phyloP scores from a whole-genome alignment of 2,113 vertebrate genomes.

The Gobiocypris rarus region DNA sequence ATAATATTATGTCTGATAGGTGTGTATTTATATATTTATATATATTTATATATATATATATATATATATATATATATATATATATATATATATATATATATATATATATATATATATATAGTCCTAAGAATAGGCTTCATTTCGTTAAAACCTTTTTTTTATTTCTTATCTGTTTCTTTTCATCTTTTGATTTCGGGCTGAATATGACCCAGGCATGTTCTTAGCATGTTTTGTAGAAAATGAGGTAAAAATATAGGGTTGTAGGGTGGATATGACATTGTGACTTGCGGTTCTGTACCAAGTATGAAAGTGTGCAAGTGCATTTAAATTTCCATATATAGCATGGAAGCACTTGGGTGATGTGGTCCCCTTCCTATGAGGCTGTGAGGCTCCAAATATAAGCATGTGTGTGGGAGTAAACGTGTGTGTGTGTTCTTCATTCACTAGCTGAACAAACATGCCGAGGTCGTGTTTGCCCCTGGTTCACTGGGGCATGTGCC shows the following conservation, averaged over 20 bases:
- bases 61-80: no score
- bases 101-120: no score
- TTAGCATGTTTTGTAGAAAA: background rate
- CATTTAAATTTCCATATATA: background rate
- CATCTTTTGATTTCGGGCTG: no score
- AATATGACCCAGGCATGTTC: no score
- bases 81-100: no score
- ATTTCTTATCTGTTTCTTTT: no score
- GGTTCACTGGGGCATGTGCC: conserved; percentile 15
- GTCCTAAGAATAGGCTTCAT: no score
- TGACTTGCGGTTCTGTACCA: background rate
- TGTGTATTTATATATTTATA: no score
- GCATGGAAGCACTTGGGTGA: background rate
- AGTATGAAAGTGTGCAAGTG: background rate
- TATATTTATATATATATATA: no score
- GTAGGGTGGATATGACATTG: background rate
- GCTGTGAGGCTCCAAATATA: background rate
- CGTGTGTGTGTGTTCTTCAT: conserved; percentile 20
- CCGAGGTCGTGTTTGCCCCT: conserved; percentile 16
- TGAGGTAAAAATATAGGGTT: no score
- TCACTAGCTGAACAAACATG: conserved; percentile 22
- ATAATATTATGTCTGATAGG: no score
- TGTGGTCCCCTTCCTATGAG: background rate
- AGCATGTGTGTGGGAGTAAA: conserved; percentile 12
- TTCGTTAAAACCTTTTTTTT: no score